Evolutionary conservation across 1,140 invertebrate species (phyloP), one percentile per base, ranked within the genome.

Genomic region (Tribolium castaneum): DNA sequence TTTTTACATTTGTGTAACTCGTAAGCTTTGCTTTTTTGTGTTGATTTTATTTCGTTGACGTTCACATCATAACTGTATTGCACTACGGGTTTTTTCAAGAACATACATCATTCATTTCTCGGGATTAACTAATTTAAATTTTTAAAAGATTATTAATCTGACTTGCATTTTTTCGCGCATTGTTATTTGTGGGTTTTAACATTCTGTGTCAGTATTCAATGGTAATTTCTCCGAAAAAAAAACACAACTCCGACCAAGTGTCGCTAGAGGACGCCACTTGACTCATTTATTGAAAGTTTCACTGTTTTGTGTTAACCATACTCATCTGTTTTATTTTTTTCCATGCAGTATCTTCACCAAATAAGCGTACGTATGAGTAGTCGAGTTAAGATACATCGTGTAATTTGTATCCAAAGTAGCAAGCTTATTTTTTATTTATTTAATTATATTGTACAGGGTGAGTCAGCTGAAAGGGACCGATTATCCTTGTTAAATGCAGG

Each of bases 331-430:
- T 66, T 39, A 22, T 75, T 73, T 73, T 54, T 73, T 73, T 73
- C 30, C 71, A 73, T 86, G 87, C 89, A 91, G 90, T 90, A 90
- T 88, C 89, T 90, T 84, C 89, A 90, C 87, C 90, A 91, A 81
- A 86, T 86, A 82, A 83, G 81, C 86, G 90, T 91, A 90, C 88
- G 90, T 90, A 90, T 89, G 85, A 66, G 22, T 62, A 62, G 19
- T 72, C 25, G 34, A 71, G 22, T 10, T 70, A 70, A 19, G n/a
- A 70, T 45, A 13, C 12, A 10, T n/a, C 12, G 35, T 70, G 52
- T 56, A 12, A 9, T 45, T n/a, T 59, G 54, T 59, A 25, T 30
- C 6, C 2, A 59, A 7, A 59, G 54, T 25, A 25, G 19, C 16
- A 45, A 39, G 34, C 34, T 45, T 45, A 10, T 45, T 45, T 10